Evolutionary conservation across 2,888 invertebrate species (phyloP), one percentile per base, ranked within the genome.

Genomic region (Acheta domesticus): DNA sequence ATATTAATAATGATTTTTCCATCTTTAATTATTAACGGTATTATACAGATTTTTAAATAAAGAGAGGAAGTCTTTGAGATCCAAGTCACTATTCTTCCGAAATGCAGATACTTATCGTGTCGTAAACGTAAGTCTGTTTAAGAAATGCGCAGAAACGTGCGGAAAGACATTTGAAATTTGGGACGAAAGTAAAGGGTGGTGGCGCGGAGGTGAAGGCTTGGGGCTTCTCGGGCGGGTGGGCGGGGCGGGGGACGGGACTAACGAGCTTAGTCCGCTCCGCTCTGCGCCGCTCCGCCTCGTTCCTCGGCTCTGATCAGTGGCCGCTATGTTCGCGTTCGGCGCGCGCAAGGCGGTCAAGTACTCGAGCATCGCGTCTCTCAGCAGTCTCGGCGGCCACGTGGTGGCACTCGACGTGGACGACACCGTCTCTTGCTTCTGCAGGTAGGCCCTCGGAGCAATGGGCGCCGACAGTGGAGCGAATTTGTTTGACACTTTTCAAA

Each of bases 361-460:
- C 83, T 86, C 86, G 84, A 85, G 85, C 84, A 88, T 87, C 78
- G 79, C 80, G 19, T 78, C 74, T 74, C 80, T 80, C 19, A 81
- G 78, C 82, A 85, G 88, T 83, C 89, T 90, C 82, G 87, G 91
- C 83, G 91, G 92, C 83, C 86, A 36, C 36, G 36, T 36, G 36
- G 36, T 36, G 36, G 36, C 62, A 14, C n/a, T 92, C 84, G 93
- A 93, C 86, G 91, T 92, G 83, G 91, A 91, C 85, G 90, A 91
- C 84, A 93, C 93, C 81, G 93, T 93, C 86, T 92, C 92, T 84
- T 94, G 94, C 86, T 94, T 94, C 88, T 93, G 94, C 92, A 93
- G 93, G 93, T 93, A 88, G 88, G 36, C 5, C 36, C 8, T 5
- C 36, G 36, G 36, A 23, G 23, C 23, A 23, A 23, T 23, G 85